These are phyloP conservation scores for Saturnia japonica DNA, from an alignment of 2,888 invertebrate genomes.

Conservation along the genomic window DNA sequence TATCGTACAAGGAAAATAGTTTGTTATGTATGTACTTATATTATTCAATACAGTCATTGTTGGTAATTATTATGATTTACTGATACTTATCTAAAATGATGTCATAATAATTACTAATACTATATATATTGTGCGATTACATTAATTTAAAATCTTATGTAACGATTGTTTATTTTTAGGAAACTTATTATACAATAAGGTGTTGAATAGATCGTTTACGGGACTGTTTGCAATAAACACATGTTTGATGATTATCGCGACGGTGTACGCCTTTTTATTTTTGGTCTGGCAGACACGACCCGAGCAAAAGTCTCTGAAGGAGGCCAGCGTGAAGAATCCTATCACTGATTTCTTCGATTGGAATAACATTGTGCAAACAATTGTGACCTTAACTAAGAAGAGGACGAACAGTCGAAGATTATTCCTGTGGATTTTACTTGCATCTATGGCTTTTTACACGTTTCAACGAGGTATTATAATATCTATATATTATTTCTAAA, in stretches of 20 bases:
- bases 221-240: slow-evolving; percentile 89
- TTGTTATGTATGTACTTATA: background rate
- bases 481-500: background rate
- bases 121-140: background rate
- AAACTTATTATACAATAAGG: slow-evolving; percentile 83
- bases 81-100: background rate
- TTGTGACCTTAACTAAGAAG: slow-evolving; percentile 82
- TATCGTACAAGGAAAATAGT: background rate
- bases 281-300: slow-evolving; percentile 87
- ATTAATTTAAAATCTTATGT: background rate
- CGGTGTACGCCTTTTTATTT: slow-evolving; percentile 84
- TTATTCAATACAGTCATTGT: background rate
- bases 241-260: slow-evolving; percentile 81
- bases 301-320: slow-evolving; percentile 83
- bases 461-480: slow-evolving; percentile 84
- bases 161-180: slow-evolving; percentile 68
- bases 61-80: background rate
- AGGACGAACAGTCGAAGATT: slow-evolving; percentile 82
- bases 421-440: slow-evolving; percentile 86
- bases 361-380: slow-evolving; percentile 84
- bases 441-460: slow-evolving; percentile 89
- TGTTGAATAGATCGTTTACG: slow-evolving; percentile 85
- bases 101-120: background rate
- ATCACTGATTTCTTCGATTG: slow-evolving; percentile 87
- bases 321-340: slow-evolving; percentile 81